Evolutionary conservation across 2,113 vertebrate genomes (phyloP), one percentile per base, ranked within the genome.

Genomic region (Acanthochromis polyacanthus): DNA sequence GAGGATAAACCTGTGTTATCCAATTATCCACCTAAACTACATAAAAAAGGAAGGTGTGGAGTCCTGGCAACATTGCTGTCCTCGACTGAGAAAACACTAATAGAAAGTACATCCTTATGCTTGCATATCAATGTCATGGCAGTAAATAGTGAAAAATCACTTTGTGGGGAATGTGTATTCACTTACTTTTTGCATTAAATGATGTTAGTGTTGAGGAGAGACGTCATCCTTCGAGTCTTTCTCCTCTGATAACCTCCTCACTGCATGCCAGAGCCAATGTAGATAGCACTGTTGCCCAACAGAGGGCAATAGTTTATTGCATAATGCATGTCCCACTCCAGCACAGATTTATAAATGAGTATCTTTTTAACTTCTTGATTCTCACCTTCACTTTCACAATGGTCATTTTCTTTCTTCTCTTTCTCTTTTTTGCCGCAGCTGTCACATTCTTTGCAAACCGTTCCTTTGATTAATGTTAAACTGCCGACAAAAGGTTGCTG

Each of bases 1-100:
- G 93, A 93, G 92, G 93, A 95, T 94, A 95, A 95, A 94, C 93
- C 93, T 92, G 89, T 95, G 93, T 95, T 95, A 95, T 95, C 95
- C 94, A 95, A 95, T 95, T 95, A 95, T 90, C 91, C 89, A 89
- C 87, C 91, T 90, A 93, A 95, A 95, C 93, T 93, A 93, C 90
- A 94, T 95, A 93, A 83, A 92, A 93, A 82, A 83, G 66, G 88
- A 91, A 92, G 92, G 90, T 95, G 92, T 89, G 76, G 92, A 93
- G 82, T 90, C 83, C 78, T 84, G 78, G 84, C 82, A 91, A 92
- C 84, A 89, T 64, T 88, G 85, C 70, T 91, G 86, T 83, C 81
- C 87, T 78, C 48, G 69, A 92, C 79, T 78, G 79, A 80, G 90
- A 88, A 89, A 53, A 83, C 79, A 88, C 28, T n/a, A 51, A 75